Conservation (phyloP, 2,888 invertebrate genomes). For the Agrochola lychnidis region DNA sequence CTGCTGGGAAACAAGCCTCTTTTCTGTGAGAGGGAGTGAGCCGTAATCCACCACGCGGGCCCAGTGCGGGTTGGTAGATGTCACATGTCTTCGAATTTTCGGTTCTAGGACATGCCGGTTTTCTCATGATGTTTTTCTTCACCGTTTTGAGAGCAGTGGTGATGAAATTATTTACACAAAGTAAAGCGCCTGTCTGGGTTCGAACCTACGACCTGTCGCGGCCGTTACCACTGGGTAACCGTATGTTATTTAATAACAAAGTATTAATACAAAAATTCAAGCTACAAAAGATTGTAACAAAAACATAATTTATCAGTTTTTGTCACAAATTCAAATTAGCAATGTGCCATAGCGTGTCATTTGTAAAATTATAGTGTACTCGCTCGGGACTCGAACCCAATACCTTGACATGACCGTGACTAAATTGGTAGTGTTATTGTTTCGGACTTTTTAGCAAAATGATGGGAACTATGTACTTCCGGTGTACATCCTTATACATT, state of each 20-base stretch:
- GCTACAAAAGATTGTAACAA: conserved; percentile 8
- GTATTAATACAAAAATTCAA: not conserved
- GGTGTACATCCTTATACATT: conserved; percentile 4
- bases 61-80: too few species aligned
- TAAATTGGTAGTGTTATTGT: conserved; percentile 53
- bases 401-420: conserved; percentile 74
- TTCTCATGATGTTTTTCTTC: too few species aligned
- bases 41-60: too few species aligned
- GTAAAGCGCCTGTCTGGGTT: too few species aligned
- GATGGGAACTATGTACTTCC: conserved; percentile 24
- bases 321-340: conserved; percentile 52
- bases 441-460: conserved; percentile 1
- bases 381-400: conserved; percentile 66
- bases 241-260: not conserved
- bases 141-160: too few species aligned
- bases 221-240: too few species aligned
- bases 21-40: too few species aligned
- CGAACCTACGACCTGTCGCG: too few species aligned
- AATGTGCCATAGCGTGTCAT: conserved; percentile 50
- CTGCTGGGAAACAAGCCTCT: too few species aligned
- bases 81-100: too few species aligned
- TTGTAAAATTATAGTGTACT: conserved; percentile 66
- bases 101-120: too few species aligned
- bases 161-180: too few species aligned
- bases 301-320: conserved; percentile 45